Evolutionary conservation across 2,888 invertebrate species (phyloP), one percentile per base, ranked within the genome.

Genomic region (Erannis defoliaria): DNA sequence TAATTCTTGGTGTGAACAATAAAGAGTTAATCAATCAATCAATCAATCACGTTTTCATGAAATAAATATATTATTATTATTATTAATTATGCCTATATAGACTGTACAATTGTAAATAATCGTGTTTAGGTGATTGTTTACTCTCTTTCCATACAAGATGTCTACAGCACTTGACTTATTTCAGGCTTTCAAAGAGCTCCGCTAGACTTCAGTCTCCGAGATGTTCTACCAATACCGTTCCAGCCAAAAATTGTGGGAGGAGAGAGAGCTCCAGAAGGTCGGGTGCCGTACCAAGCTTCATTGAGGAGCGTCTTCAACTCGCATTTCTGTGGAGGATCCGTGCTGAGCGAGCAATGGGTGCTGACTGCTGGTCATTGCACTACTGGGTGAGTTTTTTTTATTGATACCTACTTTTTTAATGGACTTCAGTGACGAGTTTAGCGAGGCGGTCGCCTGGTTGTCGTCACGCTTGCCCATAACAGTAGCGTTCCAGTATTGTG

Each of bases 321-420:
- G 0, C 90, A 90, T 66, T 89, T 90, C 74, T 93, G 93, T 63
- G 93, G 93, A 0, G 93, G 92, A 1, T 83, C 88, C 12, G 85
- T 94, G 12, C 55, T 94, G 51, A 90, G 72, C 63, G 68, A 76
- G 5, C 74, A 86, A 73, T 93, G 91, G 88, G 81, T 94, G 14
- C 65, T 94, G 23, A 94, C 94, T 1, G 93, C 93, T 0, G 93
- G 93, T 0, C 93, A 93, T 67, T 93, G 93, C 59, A 85, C 93
- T 66, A 67, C 75, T 6, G 82, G 86, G 93, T 93, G 74, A 80
- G 77, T 54, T 40, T 10, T 42, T 19, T 35, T 49, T 38, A 16
- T 4, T 5, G 0, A 3, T 0, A 37, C n/a, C n/a, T n/a, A n/a
- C n/a, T n/a, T n/a, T n/a, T n/a, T n/a, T n/a, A n/a, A n/a, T n/a